Evolutionary conservation across 2,797 vertebrate genomes (phyloP).

Genomic region (Tokudaia tokunoshimensis): DNA sequence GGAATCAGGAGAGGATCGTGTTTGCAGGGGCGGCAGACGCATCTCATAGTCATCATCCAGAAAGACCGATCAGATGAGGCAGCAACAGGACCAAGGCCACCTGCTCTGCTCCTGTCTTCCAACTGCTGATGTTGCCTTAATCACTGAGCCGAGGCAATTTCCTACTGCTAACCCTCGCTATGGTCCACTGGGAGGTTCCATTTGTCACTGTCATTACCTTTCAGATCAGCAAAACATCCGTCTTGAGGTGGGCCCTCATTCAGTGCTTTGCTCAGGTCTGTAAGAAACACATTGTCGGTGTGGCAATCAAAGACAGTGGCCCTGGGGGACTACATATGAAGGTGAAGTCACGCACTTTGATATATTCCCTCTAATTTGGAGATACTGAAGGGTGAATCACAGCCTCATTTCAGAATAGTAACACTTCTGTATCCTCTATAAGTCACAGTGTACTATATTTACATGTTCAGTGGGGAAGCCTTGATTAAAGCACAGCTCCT

Average conservation of each 20-base stretch:
- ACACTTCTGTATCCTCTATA: conserved; percentile 22
- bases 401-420: conserved; percentile 36
- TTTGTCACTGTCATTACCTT: conserved; percentile 80
- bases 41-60: conserved; percentile 23
- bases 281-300: not conserved
- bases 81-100: conserved; percentile 54
- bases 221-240: conserved; percentile 1
- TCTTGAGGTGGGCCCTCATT: not conserved
- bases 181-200: not conserved
- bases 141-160: conserved; percentile 56
- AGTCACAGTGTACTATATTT: not conserved
- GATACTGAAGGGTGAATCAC: conserved; percentile 18
- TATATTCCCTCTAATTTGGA: not conserved
- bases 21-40: not conserved
- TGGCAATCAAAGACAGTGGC: not conserved
- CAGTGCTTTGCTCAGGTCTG: not conserved
- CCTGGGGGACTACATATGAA: not conserved
- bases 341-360: not conserved
- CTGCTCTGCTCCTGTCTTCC: conserved; percentile 48
- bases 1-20: not conserved
- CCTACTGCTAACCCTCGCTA: fast-evolving
- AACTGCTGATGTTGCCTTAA: conserved; percentile 40
- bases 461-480: not conserved
- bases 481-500: not conserved
- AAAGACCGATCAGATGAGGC: conserved; percentile 58